phyloP scores from a whole-genome alignment of 2,888 invertebrate genomes.

The Shargacucullia verbasci region DNA sequence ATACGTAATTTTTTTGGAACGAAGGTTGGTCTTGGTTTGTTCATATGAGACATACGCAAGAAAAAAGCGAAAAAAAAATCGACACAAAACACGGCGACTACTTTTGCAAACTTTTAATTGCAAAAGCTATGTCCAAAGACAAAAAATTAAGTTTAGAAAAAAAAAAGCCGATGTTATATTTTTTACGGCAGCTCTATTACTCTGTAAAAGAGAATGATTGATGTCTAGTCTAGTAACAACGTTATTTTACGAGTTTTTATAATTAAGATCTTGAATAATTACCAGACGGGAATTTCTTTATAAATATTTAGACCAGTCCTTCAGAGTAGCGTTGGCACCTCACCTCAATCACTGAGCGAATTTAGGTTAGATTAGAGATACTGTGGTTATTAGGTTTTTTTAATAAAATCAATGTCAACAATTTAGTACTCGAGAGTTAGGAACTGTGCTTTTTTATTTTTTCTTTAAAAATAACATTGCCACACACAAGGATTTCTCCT shows the following conservation, averaged over 20 bases:
- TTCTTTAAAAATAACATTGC: no score
- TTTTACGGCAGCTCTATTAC: conserved; percentile 14
- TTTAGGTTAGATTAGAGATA: no score
- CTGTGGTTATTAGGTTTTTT: no score
- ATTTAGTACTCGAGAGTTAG: no score
- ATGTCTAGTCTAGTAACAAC: conserved; percentile 22
- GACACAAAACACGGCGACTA: conserved; percentile 33
- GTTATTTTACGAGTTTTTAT: conserved; percentile 17
- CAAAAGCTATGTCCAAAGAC: conserved; percentile 39
- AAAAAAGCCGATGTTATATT: conserved; percentile 11
- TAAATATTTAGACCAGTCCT: conserved; percentile 1
- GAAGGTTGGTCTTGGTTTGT: no score
- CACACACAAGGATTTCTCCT: no score
- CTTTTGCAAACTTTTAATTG: conserved; percentile 54
- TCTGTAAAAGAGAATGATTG: conserved; percentile 19
- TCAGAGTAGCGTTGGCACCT: conserved; percentile 1
- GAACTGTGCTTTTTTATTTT: no score
- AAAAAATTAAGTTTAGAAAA: conserved; percentile 21
- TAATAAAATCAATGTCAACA: no score
- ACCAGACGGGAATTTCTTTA: background rate
- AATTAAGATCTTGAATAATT: conserved; percentile 22
- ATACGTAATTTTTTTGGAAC: no score
- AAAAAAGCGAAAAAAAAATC: conserved; percentile 31
- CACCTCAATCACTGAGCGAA: no score
- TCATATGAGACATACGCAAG: no score